phyloP scores from a whole-genome alignment of 2,888 invertebrate species.

The Laspeyria flexula region DNA sequence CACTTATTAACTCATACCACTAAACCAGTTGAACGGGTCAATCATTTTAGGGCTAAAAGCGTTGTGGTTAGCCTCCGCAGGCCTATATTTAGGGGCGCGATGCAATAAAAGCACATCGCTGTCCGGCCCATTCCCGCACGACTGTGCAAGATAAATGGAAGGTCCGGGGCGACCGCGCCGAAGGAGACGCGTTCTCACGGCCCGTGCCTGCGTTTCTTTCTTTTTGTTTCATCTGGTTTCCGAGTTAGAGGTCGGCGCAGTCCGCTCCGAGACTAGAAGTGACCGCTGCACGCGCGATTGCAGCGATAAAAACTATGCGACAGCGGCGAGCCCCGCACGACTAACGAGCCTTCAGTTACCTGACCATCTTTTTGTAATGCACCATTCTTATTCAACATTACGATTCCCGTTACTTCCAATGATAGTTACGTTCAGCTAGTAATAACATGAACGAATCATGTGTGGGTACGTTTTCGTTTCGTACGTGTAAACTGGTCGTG shows the following conservation, averaged over 20 bases:
- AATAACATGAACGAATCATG: slow-evolving; percentile 59
- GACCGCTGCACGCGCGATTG: slow-evolving; percentile 78
- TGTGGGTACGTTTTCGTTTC: slow-evolving; percentile 45
- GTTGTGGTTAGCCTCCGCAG: slow-evolving; percentile 69
- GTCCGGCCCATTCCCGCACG: slow-evolving; percentile 82
- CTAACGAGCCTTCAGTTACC: slow-evolving; percentile 70
- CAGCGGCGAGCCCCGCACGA: slow-evolving; percentile 55
- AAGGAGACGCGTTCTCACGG: slow-evolving; percentile 84
- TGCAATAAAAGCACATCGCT: slow-evolving; percentile 83
- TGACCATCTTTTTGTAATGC: slow-evolving; percentile 58
- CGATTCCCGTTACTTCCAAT: slow-evolving; percentile 53
- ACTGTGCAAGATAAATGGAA: slow-evolving; percentile 84
- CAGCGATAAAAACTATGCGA: slow-evolving; percentile 74
- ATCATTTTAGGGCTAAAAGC: slow-evolving; percentile 74
- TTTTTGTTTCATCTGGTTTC: slow-evolving; percentile 81
- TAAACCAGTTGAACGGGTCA: slow-evolving; percentile 60
- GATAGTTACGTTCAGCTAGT: slow-evolving; percentile 49
- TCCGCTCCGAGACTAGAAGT: slow-evolving; percentile 70
- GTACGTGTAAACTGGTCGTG: slow-evolving; percentile 63
- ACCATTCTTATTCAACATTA: slow-evolving; percentile 50
- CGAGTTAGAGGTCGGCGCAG: slow-evolving; percentile 80
- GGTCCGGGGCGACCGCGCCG: slow-evolving; percentile 65
- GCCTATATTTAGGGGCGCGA: slow-evolving; percentile 83
- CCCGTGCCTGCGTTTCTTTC: slow-evolving; percentile 78
- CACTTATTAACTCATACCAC: slow-evolving; percentile 41